phyloP scores from a whole-genome alignment of 2,888 invertebrate genomes.

The Miltochrista miniata region DNA sequence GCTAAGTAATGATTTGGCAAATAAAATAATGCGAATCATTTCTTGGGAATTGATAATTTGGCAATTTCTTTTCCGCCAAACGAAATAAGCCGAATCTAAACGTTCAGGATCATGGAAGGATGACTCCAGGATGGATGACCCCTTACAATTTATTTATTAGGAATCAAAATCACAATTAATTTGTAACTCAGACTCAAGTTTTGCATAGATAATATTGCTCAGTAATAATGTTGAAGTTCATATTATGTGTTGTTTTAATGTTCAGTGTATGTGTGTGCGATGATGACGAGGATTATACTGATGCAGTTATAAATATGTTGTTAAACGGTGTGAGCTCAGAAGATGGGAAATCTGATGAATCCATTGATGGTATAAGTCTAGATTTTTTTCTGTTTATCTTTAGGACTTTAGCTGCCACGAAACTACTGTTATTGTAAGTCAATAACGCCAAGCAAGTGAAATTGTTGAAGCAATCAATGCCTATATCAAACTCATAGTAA shows the following conservation, averaged over 20 bases:
- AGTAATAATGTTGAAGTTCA: constrained; percentile 30
- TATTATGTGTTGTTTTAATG: constrained; percentile 17
- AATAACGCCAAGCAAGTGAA: no score
- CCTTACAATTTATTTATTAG: constrained; percentile 6
- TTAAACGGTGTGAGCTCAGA: constrained; percentile 44
- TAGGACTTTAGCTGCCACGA: no score
- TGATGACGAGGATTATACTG: constrained; percentile 41
- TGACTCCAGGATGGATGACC: neutral
- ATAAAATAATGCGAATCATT: no score
- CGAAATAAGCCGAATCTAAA: no score
- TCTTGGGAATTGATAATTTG: no score
- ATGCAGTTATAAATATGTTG: constrained; percentile 48
- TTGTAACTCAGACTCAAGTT: constrained; percentile 1
- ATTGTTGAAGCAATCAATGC: no score
- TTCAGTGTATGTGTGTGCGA: constrained; percentile 18
- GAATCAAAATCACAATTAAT: constrained; percentile 3
- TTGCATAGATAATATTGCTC: neutral
- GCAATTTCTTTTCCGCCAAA: no score
- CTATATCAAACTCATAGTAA: no score
- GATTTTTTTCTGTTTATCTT: no score
- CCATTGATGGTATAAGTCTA: constrained; percentile 28
- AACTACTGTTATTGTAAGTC: no score
- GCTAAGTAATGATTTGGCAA: no score
- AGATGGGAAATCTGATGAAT: constrained; percentile 20
- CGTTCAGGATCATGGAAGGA: no score